Evolutionary conservation across 1,140 invertebrate genomes (phyloP), one percentile per base, ranked within the genome.

Genomic region (Limonius californicus): DNA sequence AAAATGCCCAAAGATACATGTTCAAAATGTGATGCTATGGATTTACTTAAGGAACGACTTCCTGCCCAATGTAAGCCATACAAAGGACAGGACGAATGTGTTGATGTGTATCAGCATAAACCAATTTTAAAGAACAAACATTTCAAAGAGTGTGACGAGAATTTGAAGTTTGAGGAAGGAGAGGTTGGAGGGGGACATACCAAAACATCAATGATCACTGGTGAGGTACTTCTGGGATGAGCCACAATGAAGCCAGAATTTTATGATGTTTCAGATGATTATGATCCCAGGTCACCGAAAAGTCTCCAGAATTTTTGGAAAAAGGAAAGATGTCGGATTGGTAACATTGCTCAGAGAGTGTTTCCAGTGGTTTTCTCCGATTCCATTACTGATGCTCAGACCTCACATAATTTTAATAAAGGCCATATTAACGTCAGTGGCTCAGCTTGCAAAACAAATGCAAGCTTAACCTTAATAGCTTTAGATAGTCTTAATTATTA

Each of bases 401-500:
- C 2, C n/a, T 1, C n/a, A 39, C 7, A 39, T 2, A 39, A 9
- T 12, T 12, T 12, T 39, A 14, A 12, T 2, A 39, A 14, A 12
- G n/a, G n/a, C 7, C n/a, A 12, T 2, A 32, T 42, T 7, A 53
- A 61, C 30, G 23, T 63, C 14, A 42, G 50, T 19, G 80, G 82
- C 1, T 70, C 80, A 6, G 76, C 79, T 1, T 89, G 87, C 71
- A 74, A 72, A 50, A 81, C 77, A 0, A 93, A 93, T 72, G 78
- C 78, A 65, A 87, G 84, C 14, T 64, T 94, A 19, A 79, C 82
- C 42, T 83, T 92, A 61, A 71, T 90, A 27, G 87, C 87, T 0
- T 81, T 92, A 50, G 90, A 92, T 70, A 87, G 86, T 68, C 69
- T 86, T 2, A 70, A 81, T 21, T 89, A 87, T 70, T 83, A 83